Conservation (phyloP, 2,888 invertebrate genomes). For the Megamerina dolium region DNA sequence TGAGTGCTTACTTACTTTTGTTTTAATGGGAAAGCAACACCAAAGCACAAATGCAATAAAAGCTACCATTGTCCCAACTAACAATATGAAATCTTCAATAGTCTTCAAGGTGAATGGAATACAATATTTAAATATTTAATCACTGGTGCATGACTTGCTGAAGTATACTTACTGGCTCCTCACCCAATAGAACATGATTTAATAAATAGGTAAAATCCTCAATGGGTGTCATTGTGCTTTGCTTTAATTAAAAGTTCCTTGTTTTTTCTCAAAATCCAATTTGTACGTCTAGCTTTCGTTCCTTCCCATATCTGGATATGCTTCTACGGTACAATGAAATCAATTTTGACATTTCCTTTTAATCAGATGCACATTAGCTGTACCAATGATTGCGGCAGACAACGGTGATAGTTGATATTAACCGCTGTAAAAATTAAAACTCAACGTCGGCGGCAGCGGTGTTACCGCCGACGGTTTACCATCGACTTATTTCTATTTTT, state of each 20-base stretch:
- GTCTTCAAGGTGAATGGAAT: too few species aligned
- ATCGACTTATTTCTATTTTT: too few species aligned
- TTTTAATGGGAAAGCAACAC: slow-evolving; percentile 59
- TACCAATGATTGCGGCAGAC: too few species aligned
- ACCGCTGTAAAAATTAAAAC: too few species aligned
- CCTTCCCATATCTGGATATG: slow-evolving; percentile 1
- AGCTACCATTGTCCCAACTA: slow-evolving; percentile 58
- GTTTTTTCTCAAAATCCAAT: neutral
- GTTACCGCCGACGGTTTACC: too few species aligned
- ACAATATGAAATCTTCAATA: slow-evolving; percentile 58
- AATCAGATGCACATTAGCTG: too few species aligned
- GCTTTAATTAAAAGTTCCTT: too few species aligned
- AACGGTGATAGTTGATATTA: too few species aligned
- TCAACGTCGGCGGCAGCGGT: too few species aligned
- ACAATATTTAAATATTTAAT: neutral
- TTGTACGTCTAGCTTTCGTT: neutral
- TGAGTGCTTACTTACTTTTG: slow-evolving; percentile 44
- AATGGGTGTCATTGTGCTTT: slow-evolving; percentile 56
- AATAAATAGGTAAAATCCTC: slow-evolving; percentile 58
- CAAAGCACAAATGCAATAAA: slow-evolving; percentile 59
- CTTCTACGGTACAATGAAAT: neutral
- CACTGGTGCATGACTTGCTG: neutral
- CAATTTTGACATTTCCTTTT: neutral
- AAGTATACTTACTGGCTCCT: slow-evolving; percentile 55
- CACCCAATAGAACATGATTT: slow-evolving; percentile 56